Evolutionary conservation across 2,797 vertebrate genomes (phyloP).

Genomic region (Microctenopoma steveboyesi): DNA sequence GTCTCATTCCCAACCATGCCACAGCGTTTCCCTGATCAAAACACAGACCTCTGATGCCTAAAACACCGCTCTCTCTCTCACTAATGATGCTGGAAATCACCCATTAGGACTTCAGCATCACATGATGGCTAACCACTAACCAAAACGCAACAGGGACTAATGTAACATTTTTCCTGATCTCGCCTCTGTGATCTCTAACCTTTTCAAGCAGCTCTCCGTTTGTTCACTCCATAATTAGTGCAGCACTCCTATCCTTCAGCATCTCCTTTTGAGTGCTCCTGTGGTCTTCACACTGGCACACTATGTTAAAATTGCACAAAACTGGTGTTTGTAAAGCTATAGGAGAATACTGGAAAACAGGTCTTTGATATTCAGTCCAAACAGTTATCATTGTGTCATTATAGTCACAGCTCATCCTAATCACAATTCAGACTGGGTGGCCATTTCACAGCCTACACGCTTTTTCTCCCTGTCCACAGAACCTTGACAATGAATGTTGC

Average conservation of each 20-base stretch:
- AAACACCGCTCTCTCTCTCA: too few relatives aligned
- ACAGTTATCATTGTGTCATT: constrained; percentile 21
- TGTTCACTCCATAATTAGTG: constrained; percentile 50
- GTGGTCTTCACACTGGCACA: constrained; percentile 14
- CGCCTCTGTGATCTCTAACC: constrained; percentile 51
- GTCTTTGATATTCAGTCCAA: constrained; percentile 13
- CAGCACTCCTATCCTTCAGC: constrained; percentile 37
- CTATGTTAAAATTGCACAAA: constrained; percentile 26
- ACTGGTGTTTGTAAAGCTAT: neutral
- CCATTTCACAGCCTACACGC: neutral
- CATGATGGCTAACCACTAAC: too few relatives aligned
- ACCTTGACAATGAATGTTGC: constrained; percentile 39
- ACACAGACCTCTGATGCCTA: too few relatives aligned
- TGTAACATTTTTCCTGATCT: constrained; percentile 40
- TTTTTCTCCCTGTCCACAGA: constrained; percentile 16
- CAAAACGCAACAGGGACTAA: too few relatives aligned
- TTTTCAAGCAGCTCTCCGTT: constrained; percentile 24
- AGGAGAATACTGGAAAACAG: neutral
- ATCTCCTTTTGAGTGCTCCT: constrained; percentile 24
- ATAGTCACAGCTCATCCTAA: constrained; percentile 4
- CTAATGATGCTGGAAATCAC: too few relatives aligned
- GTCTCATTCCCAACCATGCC: too few relatives aligned
- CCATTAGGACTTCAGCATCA: too few relatives aligned
- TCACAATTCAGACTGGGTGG: constrained; percentile 35
- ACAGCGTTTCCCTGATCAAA: too few relatives aligned